Evolutionary conservation across 2,113 vertebrate species (phyloP), one percentile per base, ranked within the genome.

Genomic region (Clarias gariepinus): DNA sequence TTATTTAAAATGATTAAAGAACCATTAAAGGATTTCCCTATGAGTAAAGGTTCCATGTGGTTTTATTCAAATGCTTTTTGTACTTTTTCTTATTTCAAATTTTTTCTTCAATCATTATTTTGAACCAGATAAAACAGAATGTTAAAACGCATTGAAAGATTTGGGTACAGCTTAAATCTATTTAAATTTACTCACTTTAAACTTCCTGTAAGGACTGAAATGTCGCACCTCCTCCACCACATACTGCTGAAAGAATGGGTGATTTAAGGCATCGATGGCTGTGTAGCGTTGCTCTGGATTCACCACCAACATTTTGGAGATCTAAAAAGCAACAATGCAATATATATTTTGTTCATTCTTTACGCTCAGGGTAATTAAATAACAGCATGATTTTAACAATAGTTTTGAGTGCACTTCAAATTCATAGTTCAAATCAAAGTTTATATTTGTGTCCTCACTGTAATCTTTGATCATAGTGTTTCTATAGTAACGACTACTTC

Each of bases 201-300:
- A 99, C 30, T 96, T 97, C 53, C 96, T 95, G 92, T 96, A 96
- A 0, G 98, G 98, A 89, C 94, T 99, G 93, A 99, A 97, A 92
- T 98, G 95, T 8, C 98, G 95, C 15, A 99, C 97, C 92, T 99
- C 98, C 63, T 97, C 93, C 30, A 95, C 96, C 0, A 96, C 93
- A 0, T 99, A 99, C 91, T 99, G 96, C 90, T 99, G 98, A 93
- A 99, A 99, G 94, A 99, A 99, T 0, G 97, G 96, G 69, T 99
- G 98, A 0, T 94, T 96, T 60, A 99, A 92, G 16, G 95, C 97
- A 19, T 99, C 96, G 0, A 88, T 89, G 0, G 95, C 97, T 0
- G 97, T 97, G 92, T 90, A 98, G 25, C 98, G 95, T 77, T 91
- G 89, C 87, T 91, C 93, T 0, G 98, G 97, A 82, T 95, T 94